These are phyloP conservation scores for Magallana angulata DNA, from an alignment of 1,140 invertebrate genomes.

Conservation along the genomic window DNA sequence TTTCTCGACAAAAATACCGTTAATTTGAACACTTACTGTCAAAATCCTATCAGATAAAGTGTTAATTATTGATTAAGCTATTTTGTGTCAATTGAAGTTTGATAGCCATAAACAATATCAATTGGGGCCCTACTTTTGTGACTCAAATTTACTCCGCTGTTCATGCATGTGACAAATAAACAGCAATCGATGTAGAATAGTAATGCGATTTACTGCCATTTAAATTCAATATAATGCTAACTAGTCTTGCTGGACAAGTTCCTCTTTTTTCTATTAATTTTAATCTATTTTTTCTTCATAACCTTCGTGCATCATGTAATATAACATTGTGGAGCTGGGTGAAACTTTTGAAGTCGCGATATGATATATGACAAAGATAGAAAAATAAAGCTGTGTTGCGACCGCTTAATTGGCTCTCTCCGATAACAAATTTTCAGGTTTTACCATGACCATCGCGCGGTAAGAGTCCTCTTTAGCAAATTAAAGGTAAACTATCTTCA, in stretches of 20 bases:
- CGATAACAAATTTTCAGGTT: no score
- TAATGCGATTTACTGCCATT: not conserved
- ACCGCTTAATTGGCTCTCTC: no score
- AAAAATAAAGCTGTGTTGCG: no score
- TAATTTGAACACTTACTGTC: constrained; percentile 38
- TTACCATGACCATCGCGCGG: no score
- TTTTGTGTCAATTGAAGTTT: constrained; percentile 36
- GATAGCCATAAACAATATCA: constrained; percentile 25
- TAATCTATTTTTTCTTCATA: no score
- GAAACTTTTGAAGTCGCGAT: no score
- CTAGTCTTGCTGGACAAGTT: no score
- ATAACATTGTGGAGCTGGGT: no score
- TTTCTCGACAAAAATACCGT: constrained; percentile 6
- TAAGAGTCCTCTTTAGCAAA: not conserved
- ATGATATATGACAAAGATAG: no score
- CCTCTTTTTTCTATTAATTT: no score
- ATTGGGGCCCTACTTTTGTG: not conserved
- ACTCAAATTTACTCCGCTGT: not conserved
- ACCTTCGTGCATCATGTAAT: no score
- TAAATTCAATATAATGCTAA: not conserved
- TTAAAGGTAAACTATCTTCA: not conserved
- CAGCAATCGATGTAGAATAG: not conserved
- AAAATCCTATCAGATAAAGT: constrained; percentile 34
- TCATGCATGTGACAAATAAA: not conserved
- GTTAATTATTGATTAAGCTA: constrained; percentile 9